These are phyloP conservation scores for Eumeta japonica DNA, from an alignment of 1,140 invertebrate genomes.

Conservation along the genomic window DNA sequence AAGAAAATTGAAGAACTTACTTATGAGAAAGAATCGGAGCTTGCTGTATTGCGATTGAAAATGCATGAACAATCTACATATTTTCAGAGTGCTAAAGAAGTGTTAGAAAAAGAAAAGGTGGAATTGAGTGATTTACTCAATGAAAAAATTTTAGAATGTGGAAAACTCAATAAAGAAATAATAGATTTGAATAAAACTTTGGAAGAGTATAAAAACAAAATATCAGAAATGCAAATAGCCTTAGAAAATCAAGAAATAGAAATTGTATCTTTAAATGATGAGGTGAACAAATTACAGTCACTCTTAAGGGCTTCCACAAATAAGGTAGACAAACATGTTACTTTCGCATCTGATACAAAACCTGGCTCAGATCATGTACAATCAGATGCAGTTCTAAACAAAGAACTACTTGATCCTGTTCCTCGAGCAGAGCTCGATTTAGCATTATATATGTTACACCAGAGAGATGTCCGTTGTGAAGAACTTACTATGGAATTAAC, in stretches of 20 bases:
- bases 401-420: conserved; percentile 39
- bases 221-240: conserved; percentile 55
- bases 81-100: conserved; percentile 31
- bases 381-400: conserved; percentile 18
- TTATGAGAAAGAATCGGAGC: conserved; percentile 56
- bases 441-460: conserved; percentile 81
- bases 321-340: conserved; percentile 59
- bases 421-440: conserved; percentile 73
- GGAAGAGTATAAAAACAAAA: conserved; percentile 55
- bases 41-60: conserved; percentile 46
- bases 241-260: conserved; percentile 68
- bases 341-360: conserved; percentile 42
- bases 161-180: conserved; percentile 49
- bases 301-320: conserved; percentile 58
- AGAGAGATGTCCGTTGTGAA: conserved; percentile 83
- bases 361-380: conserved; percentile 13
- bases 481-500: conserved; percentile 84
- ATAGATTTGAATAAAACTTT: conserved; percentile 54
- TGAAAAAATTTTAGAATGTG: conserved; percentile 51
- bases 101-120: conserved; percentile 32
- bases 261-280: conserved; percentile 65
- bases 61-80: conserved; percentile 39
- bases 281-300: conserved; percentile 40
- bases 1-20: conserved; percentile 47
- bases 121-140: conserved; percentile 37